Base-by-base conservation (phyloP, 1,140 invertebrate genomes). In the Drosophila subobscura region DNA sequence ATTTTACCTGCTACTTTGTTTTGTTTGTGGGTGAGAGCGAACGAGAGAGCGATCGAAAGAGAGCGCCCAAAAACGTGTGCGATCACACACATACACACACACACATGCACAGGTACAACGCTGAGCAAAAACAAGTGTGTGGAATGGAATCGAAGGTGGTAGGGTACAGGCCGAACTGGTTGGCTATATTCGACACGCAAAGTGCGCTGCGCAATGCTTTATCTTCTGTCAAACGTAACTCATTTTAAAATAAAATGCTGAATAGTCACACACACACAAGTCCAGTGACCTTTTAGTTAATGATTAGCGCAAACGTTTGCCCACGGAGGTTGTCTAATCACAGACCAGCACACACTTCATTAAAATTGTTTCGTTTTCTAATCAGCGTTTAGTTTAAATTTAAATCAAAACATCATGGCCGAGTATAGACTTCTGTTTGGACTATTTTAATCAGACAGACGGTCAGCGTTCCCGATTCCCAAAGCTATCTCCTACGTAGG, bases 91-190 rank as follows among this genome's bases (percentile, higher is more conserved):
- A 46, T 14, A 41, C 20, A 59, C 50, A 23, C 42, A 77, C 27
- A 68, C 44, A 56, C 16, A n/a, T 20, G 33, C 52, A 55, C 57
- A 66, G 45, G 64, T 63, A 79, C 42, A 55, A 44, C 46, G 27
- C 47, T 50, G 27, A 68, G 52, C 72, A 66, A 76, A 79, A 84
- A 58, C 79, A 85, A 84, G 80, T 85, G 79, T 85, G 79, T 49
- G 49, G 29, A 6, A 27, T 23, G 10, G 60, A 67, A 63, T 46
- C 8, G 29, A 14, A 46, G 10, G 4, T 8, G 33, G 27, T n/a
- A 41, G 44, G 25, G 42, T 67, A 46, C 42, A 25, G 5, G 7
- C 33, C 22, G 46, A 68, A 68, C 65, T 55, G 49, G 65, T 67
- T 68, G 50, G 50, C 37, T 42, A 23, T 47, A 47, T 49, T 14